Base-by-base conservation (phyloP, 2,113 vertebrate genomes). In the Caranx ignobilis region DNA sequence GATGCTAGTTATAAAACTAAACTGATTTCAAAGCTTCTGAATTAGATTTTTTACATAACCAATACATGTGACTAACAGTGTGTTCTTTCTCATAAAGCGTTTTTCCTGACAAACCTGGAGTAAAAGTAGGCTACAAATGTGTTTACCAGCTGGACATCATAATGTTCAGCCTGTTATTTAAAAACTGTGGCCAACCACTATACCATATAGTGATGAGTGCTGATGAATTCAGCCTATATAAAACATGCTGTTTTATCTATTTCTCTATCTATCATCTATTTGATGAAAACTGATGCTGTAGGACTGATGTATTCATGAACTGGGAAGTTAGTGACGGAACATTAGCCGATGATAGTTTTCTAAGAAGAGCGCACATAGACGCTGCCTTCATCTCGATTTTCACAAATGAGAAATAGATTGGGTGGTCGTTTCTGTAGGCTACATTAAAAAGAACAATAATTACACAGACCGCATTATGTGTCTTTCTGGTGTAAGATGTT, bases 271-370 rank as follows among this genome's bases (percentile, higher is more conserved):
- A 26, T 26, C 45, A 56, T 72, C 13, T 32, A 6, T 12, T 56
- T 35, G 41, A 75, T 70, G 54, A 68, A 81, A 87, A 12, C 41
- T 31, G 71, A 88, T 77, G 59, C 34, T 69, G 26, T 19, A 19
- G 11, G 7, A 39, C 31, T 83, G 0, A 87, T 67, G 87, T 76
- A 88, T 81, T 87, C 3, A 75, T 88, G 50, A 87, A 35, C 39
- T 32, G 47, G 10, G 3, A 54, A 55, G n/a, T 57, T 48, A 65
- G 4, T 60, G 12, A 65, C 37, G 52, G n/a, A 19, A 11, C 55
- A 62, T 67, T 31, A 35, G 21, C n/a, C 48, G 31, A 4, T 39
- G 21, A 26, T 26, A 19, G n/a, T 60, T 60, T 59, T 75, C 6
- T 9, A 39, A 41, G 37, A 59, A 35, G 19, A 16, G 16, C 9